phyloP scores from a whole-genome alignment of 2,888 invertebrate species.

The Pharmacophagus antenor region DNA sequence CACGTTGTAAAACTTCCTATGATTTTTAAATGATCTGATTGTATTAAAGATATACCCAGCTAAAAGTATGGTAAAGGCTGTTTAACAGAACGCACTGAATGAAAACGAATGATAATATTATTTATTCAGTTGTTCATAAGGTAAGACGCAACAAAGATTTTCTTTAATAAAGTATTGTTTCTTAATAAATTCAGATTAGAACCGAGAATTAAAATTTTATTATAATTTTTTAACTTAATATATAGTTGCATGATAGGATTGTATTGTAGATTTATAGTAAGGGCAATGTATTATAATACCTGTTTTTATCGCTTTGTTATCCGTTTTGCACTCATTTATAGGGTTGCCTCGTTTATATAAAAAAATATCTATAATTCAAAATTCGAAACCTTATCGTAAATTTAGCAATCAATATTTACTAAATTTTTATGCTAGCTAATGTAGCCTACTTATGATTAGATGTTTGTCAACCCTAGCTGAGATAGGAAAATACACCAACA shows the following conservation, averaged over 20 bases:
- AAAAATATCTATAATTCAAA: background rate
- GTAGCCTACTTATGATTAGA: background rate
- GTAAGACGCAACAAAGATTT: background rate
- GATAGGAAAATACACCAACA: constrained; percentile 48
- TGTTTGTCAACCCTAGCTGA: constrained; percentile 37
- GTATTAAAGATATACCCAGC: too few relatives aligned
- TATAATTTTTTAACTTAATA: constrained; percentile 21
- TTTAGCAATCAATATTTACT: background rate
- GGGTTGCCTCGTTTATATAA: constrained; percentile 23
- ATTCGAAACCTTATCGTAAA: background rate
- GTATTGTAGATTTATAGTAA: constrained; percentile 49
- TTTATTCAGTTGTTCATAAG: background rate
- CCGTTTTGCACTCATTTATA: constrained; percentile 49
- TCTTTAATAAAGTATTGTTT: background rate
- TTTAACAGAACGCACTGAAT: background rate
- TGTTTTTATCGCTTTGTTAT: constrained; percentile 57
- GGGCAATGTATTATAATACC: constrained; percentile 69
- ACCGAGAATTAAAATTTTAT: background rate
- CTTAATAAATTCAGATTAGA: background rate
- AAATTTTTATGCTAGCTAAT: background rate
- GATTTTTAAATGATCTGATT: too few relatives aligned
- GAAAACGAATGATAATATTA: background rate
- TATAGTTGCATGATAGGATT: constrained; percentile 42
- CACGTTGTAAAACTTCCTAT: too few relatives aligned
- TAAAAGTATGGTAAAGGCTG: too few relatives aligned